Evolutionary conservation across 2,797 vertebrate species (phyloP).

Genomic region (Dendrocincla fuliginosa): DNA sequence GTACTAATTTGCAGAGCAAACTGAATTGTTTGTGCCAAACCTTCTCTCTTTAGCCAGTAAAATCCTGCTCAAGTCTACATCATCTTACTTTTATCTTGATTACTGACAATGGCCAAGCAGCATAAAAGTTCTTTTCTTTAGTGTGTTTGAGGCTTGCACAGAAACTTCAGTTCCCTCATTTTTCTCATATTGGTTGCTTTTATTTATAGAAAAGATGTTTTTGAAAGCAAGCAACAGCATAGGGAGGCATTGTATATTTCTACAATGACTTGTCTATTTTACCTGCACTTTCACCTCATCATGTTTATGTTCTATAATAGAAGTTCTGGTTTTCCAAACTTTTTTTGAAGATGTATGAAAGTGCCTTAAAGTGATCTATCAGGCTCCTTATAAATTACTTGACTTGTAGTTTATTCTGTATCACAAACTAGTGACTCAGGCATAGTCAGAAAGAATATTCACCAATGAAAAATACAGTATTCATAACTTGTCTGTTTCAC

Average conservation of each 20-base stretch:
- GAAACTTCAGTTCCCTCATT: not conserved
- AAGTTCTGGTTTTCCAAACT: not conserved
- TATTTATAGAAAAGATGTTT: not conserved
- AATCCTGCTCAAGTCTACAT: not conserved
- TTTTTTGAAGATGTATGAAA: not conserved
- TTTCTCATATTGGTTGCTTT: not conserved
- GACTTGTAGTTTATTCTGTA: not conserved
- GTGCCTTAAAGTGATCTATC: not conserved
- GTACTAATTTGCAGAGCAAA: not conserved
- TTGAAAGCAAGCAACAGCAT: not conserved
- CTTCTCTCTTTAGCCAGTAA: not conserved
- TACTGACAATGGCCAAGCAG: not conserved
- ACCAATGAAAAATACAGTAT: not conserved
- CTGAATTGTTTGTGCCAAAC: not conserved
- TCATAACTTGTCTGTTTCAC: not conserved
- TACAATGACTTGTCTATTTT: not conserved
- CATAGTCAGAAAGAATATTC: not conserved
- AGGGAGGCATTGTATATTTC: not conserved
- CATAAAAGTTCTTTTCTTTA: not conserved
- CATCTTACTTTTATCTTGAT: not conserved
- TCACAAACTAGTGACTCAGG: not conserved
- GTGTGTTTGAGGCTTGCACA: not conserved
- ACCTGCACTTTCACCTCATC: not conserved
- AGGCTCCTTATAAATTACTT: not conserved
- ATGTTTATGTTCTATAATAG: not conserved